These are phyloP conservation scores for Saguinus imperator DNA, from an alignment of 2,113 vertebrate genomes.

Conservation along the genomic window DNA sequence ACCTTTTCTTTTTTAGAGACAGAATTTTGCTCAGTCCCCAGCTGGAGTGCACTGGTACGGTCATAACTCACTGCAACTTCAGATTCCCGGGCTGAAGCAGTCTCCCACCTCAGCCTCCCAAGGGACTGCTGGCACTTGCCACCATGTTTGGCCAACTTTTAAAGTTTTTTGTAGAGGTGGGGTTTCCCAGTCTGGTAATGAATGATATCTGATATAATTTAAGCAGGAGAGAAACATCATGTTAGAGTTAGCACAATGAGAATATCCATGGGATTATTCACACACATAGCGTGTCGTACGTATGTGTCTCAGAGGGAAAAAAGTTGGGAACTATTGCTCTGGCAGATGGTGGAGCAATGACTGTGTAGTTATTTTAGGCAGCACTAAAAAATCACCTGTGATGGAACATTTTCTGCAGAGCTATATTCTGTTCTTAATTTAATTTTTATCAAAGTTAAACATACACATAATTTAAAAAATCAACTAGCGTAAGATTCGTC, in stretches of 20 bases:
- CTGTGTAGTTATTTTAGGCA: background rate
- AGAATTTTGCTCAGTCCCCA: background rate
- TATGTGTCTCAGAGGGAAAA: background rate
- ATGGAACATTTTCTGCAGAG: background rate
- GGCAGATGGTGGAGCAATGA: background rate
- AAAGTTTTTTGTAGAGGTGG: background rate
- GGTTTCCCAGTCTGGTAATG: background rate
- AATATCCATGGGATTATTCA: background rate
- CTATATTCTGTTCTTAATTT: background rate
- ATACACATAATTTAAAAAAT: background rate
- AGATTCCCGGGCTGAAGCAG: background rate
- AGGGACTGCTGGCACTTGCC: background rate
- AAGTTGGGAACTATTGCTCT: background rate
- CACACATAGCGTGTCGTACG: background rate
- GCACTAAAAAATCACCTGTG: background rate
- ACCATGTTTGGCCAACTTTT: background rate
- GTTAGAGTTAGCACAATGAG: background rate
- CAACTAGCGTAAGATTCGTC: background rate
- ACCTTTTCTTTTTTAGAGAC: background rate
- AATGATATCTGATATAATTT: background rate
- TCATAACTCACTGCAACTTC: background rate
- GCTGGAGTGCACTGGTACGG: background rate
- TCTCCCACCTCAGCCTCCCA: background rate
- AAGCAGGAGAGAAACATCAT: background rate
- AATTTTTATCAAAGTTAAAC: slow-evolving; percentile 29